Evolutionary conservation across 2,888 invertebrate genomes (phyloP).

Genomic region (Dolomedes plantarius): DNA sequence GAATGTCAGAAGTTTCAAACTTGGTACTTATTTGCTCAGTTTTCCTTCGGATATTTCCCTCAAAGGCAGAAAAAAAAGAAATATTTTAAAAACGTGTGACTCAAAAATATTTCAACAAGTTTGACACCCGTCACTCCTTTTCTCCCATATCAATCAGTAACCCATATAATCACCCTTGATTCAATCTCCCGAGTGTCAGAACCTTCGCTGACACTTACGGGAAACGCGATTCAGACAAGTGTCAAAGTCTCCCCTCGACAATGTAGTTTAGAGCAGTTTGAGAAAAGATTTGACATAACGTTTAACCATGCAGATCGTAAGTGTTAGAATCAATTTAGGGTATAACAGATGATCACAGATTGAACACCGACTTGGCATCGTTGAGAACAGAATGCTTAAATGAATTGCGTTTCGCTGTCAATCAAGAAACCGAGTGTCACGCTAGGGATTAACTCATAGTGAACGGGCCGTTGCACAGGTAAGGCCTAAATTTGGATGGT

Average conservation of each 20-base stretch:
- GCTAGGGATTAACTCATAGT: neutral
- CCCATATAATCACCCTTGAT: neutral
- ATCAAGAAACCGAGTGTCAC: neutral
- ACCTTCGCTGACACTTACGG: neutral
- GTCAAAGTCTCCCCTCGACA: neutral
- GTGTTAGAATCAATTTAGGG: neutral
- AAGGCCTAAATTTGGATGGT: neutral
- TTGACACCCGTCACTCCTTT: too few relatives aligned
- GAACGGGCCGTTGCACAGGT: neutral
- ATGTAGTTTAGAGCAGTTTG: neutral
- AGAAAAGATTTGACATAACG: neutral
- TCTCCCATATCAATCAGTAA: neutral
- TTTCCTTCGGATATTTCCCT: too few relatives aligned
- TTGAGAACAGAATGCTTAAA: neutral
- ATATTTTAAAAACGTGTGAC: too few relatives aligned
- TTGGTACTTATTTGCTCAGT: too few relatives aligned
- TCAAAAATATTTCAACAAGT: too few relatives aligned
- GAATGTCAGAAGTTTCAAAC: too few relatives aligned
- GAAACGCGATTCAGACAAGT: neutral
- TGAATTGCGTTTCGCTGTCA: neutral
- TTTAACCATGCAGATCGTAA: neutral
- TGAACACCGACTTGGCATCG: neutral
- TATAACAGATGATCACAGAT: neutral
- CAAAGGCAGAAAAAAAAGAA: too few relatives aligned
- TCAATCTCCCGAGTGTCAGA: neutral